Base-by-base conservation (phyloP, 2,797 vertebrate species). In the Bovichtus diacanthus region DNA sequence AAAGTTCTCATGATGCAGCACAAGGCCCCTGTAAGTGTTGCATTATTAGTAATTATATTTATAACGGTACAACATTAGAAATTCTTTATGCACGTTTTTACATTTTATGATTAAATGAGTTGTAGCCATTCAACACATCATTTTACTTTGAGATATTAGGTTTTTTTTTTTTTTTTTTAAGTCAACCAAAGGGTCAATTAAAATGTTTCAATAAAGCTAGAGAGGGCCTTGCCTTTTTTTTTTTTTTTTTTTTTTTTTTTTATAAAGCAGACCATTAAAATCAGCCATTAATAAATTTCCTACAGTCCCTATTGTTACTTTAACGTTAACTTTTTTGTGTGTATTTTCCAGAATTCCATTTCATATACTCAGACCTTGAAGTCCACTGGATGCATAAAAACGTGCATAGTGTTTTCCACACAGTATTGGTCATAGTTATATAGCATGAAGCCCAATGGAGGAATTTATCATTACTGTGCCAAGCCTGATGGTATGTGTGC, bases 401-500 rank as follows among this genome's bases (percentile, higher is more conserved):
- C 2, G 11, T 36, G 3, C 56, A n/a, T n/a, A 55, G 69, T 60
- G 50, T 53, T 74, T 58, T 64, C 56, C 23, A 1, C 15, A 29
- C 27, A 18, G 44, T 12, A 44, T 23, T 34, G 38, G 51, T 11
- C 44, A 60, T 15, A 38, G 70, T 80, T 69, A 36, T 31, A n/a
- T 68, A 84, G 65, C 58, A 80, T 83, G 41, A 74, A 82, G 72
- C 81, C 61, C 83, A 54, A 5, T 60, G 73, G 71, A 92, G 61
- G 86, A 87, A 89, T 89, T 82, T 81, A 84, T 91, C 78, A 90
- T 92, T 87, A 87, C 83, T 70, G 86, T 85, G 85, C 29, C 46
- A 81, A 77, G 83, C 80, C 78, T 78, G 84, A 72, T 51, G 71
- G 85, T 86, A 87, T 90, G 88, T 89, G 87, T 85, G 91, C 88